These are phyloP conservation scores for Protobothrops mucrosquamatus DNA, from an alignment of 2,113 vertebrate genomes.

Conservation along the genomic window DNA sequence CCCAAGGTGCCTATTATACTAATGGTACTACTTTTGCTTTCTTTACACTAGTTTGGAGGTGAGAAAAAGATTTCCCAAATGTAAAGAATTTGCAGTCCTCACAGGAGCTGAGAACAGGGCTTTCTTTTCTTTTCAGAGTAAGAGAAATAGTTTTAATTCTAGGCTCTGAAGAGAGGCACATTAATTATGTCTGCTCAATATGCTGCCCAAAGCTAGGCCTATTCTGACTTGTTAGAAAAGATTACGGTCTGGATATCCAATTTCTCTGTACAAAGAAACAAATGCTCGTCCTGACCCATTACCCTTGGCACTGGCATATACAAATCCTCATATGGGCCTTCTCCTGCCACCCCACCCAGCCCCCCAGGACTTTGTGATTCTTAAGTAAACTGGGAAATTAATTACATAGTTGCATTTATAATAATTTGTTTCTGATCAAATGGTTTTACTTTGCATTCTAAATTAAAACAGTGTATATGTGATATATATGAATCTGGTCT, in stretches of 20 bases:
- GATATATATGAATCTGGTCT: conserved; percentile 1
- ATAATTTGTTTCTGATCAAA: conserved; percentile 5
- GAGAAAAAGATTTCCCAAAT: background rate
- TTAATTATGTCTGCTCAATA: background rate
- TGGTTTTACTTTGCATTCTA: conserved; percentile 33
- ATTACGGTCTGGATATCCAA: background rate
- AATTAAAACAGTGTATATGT: conserved; percentile 28
- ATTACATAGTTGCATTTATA: background rate
- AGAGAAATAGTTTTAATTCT: background rate
- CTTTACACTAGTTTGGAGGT: background rate
- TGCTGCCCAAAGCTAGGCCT: background rate
- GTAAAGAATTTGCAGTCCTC: background rate
- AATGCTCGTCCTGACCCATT: fast-evolving
- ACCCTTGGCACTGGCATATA: background rate
- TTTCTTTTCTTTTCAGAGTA: background rate
- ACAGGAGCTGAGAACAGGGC: background rate
- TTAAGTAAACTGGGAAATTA: background rate
- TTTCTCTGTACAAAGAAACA: background rate
- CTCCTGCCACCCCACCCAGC: background rate
- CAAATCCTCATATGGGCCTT: background rate
- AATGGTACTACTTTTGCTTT: background rate
- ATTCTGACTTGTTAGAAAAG: background rate
- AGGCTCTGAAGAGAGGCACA: background rate
- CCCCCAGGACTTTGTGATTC: background rate
- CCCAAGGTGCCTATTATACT: background rate